A percentile compares a stretch with the other conserved stretches of the same genome.
phyloP scores from a whole-genome alignment of 2,797 vertebrate genomes.

The Pangasius macronema region DNA sequence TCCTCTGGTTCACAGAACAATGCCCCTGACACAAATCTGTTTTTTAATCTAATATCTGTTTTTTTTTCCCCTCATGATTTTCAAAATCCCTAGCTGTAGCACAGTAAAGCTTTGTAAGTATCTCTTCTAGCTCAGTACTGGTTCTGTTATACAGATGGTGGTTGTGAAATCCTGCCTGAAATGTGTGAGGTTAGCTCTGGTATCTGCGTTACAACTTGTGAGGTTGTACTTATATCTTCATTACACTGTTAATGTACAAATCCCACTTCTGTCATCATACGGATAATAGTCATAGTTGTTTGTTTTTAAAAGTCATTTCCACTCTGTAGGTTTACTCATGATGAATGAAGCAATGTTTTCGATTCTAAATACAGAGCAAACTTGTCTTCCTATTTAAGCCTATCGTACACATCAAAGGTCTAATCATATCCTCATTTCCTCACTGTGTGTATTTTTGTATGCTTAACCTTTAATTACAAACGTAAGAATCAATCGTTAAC shows the following conservation, averaged over 20 bases:
- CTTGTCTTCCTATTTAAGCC: constrained; percentile 53
- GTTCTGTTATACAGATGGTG: constrained; percentile 26
- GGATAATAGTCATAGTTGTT: constrained; percentile 14
- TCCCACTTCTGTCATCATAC: constrained; percentile 9
- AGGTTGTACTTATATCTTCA: constrained; percentile 17
- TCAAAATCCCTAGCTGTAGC: background rate
- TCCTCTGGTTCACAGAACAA: background rate
- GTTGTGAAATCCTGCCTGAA: constrained; percentile 31
- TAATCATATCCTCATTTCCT: constrained; percentile 71
- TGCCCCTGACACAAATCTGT: background rate
- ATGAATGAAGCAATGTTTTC: constrained; percentile 50
- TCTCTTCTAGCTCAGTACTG: background rate
- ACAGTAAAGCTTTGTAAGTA: background rate
- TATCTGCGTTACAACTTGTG: constrained; percentile 24
- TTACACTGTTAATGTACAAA: background rate
- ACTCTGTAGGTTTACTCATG: constrained; percentile 34
- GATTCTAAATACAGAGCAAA: constrained; percentile 54
- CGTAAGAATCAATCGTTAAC: constrained; percentile 68
- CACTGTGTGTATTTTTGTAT: constrained; percentile 70
- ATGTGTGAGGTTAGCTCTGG: constrained; percentile 31
- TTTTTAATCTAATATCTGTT: background rate
- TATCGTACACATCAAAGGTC: constrained; percentile 67
- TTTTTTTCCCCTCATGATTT: background rate
- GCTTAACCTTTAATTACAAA: constrained; percentile 74
- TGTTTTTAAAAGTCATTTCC: constrained; percentile 44